phyloP scores from a whole-genome alignment of 2,113 vertebrate genomes.

The Esox niger region DNA sequence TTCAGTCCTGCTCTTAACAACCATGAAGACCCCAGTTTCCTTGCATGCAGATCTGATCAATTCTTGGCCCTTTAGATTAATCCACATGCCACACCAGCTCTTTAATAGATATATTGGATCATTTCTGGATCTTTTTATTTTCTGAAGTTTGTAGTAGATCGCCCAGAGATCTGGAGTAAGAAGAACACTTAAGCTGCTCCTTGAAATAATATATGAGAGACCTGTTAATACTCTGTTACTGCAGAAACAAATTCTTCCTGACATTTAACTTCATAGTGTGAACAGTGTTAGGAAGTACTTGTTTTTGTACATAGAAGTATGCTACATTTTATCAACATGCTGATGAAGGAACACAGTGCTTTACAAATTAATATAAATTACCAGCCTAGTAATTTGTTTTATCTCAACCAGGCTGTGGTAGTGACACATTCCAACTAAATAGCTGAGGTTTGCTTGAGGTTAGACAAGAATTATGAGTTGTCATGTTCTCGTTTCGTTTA shows the following conservation, averaged over 20 bases:
- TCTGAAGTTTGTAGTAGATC: neutral
- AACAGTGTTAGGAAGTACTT: no score
- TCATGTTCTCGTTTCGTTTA: conserved; percentile 10
- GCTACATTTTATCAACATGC: no score
- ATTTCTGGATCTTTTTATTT: no score
- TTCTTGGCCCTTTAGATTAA: neutral
- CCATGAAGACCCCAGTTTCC: no score
- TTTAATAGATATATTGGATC: neutral
- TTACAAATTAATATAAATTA: no score
- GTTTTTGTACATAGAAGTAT: no score
- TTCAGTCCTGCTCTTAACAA: no score
- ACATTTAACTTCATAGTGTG: no score
- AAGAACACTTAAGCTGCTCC: neutral
- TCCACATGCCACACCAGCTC: neutral
- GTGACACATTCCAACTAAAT: conserved; percentile 47
- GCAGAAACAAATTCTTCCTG: no score
- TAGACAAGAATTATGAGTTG: conserved; percentile 15
- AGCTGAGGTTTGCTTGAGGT: conserved; percentile 40
- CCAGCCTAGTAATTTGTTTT: conserved; percentile 27
- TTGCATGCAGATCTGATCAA: no score
- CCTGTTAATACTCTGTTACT: neutral
- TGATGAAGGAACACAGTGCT: no score
- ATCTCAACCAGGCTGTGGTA: conserved; percentile 23
- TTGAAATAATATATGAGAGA: neutral
- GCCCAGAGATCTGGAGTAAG: neutral